These are phyloP conservation scores for Lasioglossum morio DNA, from an alignment of 2,888 invertebrate species.

Conservation along the genomic window DNA sequence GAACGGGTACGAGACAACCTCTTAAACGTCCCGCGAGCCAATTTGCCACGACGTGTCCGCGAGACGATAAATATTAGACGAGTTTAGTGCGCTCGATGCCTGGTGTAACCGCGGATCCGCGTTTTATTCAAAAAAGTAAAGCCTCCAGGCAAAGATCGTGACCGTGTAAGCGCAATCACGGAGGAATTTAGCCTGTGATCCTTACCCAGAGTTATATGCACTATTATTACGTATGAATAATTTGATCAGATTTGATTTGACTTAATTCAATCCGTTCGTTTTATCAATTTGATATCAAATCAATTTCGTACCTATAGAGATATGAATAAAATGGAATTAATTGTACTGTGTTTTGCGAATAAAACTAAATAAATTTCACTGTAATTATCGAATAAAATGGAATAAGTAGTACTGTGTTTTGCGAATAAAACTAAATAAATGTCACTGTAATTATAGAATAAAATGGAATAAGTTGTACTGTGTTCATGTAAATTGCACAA, in stretches of 20 bases:
- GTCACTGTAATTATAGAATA: not conserved
- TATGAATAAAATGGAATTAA: not conserved
- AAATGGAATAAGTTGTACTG: not conserved
- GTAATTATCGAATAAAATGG: not conserved
- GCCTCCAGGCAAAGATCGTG: not conserved
- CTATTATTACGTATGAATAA: not conserved
- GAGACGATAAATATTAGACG: constrained; percentile 76
- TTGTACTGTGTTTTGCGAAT: too few species aligned
- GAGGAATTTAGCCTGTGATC: not conserved
- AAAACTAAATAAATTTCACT: not conserved
- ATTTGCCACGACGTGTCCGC: constrained; percentile 77
- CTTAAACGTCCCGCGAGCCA: constrained; percentile 77
- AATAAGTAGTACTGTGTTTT: not conserved
- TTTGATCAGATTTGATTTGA: not conserved
- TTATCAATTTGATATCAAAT: too few species aligned
- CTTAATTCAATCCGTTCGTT: not conserved
- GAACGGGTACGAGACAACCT: constrained; percentile 55
- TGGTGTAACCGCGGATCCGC: not conserved
- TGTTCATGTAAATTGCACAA: not conserved
- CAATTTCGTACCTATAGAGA: too few species aligned
- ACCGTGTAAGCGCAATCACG: not conserved
- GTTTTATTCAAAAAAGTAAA: not conserved
- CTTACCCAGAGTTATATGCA: not conserved
- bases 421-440: too few species aligned
- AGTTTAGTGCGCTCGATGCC: constrained; percentile 35